Evolutionary conservation across 2,797 vertebrate species (phyloP), one percentile per base, ranked within the genome.

Genomic region (Myoxocephalus aenaeus): DNA sequence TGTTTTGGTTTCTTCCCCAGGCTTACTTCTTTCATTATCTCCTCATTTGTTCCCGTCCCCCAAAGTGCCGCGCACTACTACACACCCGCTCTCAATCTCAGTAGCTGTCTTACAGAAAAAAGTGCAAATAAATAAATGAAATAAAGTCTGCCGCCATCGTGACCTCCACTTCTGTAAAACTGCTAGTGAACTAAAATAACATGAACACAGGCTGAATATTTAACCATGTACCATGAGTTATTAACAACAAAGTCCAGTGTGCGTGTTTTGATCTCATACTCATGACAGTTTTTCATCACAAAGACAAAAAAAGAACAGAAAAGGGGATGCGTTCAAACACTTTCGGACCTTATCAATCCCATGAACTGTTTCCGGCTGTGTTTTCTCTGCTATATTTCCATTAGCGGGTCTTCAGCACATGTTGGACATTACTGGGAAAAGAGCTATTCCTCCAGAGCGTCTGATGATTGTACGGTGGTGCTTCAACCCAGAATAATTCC

Each of bases 21-120:
- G 89, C 89, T 84, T 71, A 71, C 68, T 85, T 86, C 86, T 92
- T 90, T 89, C 87, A 92, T 93, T 92, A 91, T 93, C 90, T 91
- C 70, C 86, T 89, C 88, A 92, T 92, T 92, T 93, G 89, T 91
- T 93, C 86, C 46, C 73, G 86, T 91, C 87, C 88, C 34, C 90
- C 80, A 85, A 90, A 84, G 83, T 79, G 81, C 44, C 77, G 84
- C 74, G 56, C 57, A 61, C 85, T 68, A 15, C 81, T 53, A 27
- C 63, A 67, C 79, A 82, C 74, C 78, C 63, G 85, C 64, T 86
- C 87, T 84, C 89, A 92, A 90, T 92, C 84, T 84, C 80, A 76
- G 77, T 4, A 82, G 83, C 83, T 89, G 89, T 92, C 89, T 88
- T 62, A 62, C 32, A 68, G 61, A 36, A 68, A 70, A 77, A 86